These are phyloP conservation scores for Apogon hyalosoma DNA, from an alignment of 2,797 vertebrate species.

Conservation along the genomic window DNA sequence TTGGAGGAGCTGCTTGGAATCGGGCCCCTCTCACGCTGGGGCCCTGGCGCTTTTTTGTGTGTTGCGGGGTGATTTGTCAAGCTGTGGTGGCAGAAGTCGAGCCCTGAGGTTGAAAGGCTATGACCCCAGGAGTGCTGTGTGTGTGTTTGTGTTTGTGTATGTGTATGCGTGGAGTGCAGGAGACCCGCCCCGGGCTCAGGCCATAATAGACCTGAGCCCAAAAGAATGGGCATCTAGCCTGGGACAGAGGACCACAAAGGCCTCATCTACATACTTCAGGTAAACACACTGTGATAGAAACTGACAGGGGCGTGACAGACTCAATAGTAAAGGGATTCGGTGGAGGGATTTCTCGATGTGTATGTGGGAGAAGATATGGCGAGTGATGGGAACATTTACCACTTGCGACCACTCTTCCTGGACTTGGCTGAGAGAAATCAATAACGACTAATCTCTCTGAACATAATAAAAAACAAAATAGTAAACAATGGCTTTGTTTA, in stretches of 20 bases:
- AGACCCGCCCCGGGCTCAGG: constrained; percentile 87
- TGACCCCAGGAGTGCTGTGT: constrained; percentile 94
- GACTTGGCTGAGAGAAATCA: constrained; percentile 91
- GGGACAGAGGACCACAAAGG: constrained; percentile 88
- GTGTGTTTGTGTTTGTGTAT: constrained; percentile 71
- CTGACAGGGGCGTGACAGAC: constrained; percentile 97
- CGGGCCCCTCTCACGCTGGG: constrained; percentile 86
- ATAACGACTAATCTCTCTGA: constrained; percentile 93
- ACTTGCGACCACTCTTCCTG: constrained; percentile 84
- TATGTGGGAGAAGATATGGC: constrained; percentile 58
- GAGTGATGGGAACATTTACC: constrained; percentile 86
- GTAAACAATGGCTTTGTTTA: constrained; percentile 96
- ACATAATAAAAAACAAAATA: constrained; percentile 90
- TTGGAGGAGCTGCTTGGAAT: constrained; percentile 88
- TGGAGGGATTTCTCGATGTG: constrained; percentile 57
- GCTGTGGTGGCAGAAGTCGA: constrained; percentile 98
- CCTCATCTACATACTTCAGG: constrained; percentile 98
- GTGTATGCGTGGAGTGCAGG: constrained; percentile 51
- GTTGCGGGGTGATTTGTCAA: constrained; percentile 93
- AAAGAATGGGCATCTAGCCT: constrained; percentile 89
- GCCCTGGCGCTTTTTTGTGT: constrained; percentile 93
- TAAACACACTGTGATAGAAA: constrained; percentile 96
- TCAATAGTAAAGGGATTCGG: constrained; percentile 86
- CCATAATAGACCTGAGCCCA: constrained; percentile 88
- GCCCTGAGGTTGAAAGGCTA: constrained; percentile 98